These are phyloP conservation scores for Lissocephala sabroskyi DNA, from an alignment of 2,888 invertebrate genomes.

Conservation along the genomic window DNA sequence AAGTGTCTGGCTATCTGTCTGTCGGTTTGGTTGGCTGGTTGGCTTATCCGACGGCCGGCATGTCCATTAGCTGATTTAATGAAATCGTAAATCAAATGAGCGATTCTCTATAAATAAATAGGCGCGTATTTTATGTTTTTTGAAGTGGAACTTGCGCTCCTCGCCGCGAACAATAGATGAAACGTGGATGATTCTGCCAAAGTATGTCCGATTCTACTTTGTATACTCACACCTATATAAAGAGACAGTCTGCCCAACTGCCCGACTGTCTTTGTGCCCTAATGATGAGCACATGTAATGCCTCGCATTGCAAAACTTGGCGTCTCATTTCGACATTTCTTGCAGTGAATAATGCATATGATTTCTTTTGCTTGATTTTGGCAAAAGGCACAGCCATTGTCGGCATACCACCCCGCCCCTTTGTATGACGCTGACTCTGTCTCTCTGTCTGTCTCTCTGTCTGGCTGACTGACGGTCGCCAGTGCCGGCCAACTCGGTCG, in stretches of 20 bases:
- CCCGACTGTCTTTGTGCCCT: constrained; percentile 15
- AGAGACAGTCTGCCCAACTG: too few species aligned
- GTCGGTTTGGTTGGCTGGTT: not conserved
- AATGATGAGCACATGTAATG: constrained; percentile 63
- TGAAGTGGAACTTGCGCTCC: constrained; percentile 58
- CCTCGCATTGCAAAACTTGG: constrained; percentile 58
- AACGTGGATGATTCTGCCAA: constrained; percentile 59
- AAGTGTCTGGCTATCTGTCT: too few species aligned
- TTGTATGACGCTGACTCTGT: constrained; percentile 4
- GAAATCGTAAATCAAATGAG: constrained; percentile 61
- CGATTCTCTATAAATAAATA: constrained; percentile 53
- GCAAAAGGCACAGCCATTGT: constrained; percentile 52
- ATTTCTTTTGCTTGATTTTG: constrained; percentile 37
- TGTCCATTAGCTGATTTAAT: constrained; percentile 65
- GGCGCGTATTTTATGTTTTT: constrained; percentile 62
- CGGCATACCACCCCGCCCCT: constrained; percentile 12
- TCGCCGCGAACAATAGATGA: constrained; percentile 52
- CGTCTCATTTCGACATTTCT: constrained; percentile 57
- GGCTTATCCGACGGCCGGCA: constrained; percentile 13
- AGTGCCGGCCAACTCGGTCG: constrained; percentile 10
- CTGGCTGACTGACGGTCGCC: not conserved
- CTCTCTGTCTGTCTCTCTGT: constrained; percentile 4
- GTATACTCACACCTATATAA: too few species aligned
- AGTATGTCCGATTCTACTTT: constrained; percentile 18
- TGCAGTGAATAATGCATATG: constrained; percentile 55